A percentile compares a stretch with the other conserved stretches of the same genome.
These are phyloP conservation scores for Acanthococcus lagerstroemiae DNA, from an alignment of 2,888 invertebrate species.

Conservation along the genomic window DNA sequence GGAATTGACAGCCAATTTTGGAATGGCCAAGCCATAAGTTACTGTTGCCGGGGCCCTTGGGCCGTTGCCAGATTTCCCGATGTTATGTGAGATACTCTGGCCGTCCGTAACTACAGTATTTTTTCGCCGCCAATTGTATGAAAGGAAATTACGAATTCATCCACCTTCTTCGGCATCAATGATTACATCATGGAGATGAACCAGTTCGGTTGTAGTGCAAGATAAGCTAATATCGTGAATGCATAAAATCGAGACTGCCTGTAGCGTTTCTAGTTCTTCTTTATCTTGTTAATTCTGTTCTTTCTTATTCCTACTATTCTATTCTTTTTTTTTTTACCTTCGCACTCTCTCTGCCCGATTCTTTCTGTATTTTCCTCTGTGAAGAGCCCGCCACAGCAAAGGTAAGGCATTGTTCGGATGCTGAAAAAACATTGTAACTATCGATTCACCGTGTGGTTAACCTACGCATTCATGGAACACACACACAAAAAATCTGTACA, in stretches of 20 bases:
- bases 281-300: slow-evolving; percentile 2
- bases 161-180: no score
- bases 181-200: no score
- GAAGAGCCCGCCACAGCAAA: background rate
- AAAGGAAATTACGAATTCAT: no score
- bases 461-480: background rate
- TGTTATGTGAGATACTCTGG: no score
- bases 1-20: no score
- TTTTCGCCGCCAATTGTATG: no score
- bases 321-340: background rate
- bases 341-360: background rate
- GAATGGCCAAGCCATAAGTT: no score
- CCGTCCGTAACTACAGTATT: no score
- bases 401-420: background rate
- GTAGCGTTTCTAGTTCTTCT: background rate
- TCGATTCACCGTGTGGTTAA: slow-evolving; percentile 3
- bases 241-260: slow-evolving; percentile 10
- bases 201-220: background rate
- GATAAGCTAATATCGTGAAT: background rate
- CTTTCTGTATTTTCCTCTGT: background rate
- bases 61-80: no score
- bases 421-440: slow-evolving; percentile 1
- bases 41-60: no score
- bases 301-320: background rate
- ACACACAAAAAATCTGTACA: no score